Base-by-base conservation (phyloP, 2,113 vertebrate genomes). In the Syngnathus typhle region DNA sequence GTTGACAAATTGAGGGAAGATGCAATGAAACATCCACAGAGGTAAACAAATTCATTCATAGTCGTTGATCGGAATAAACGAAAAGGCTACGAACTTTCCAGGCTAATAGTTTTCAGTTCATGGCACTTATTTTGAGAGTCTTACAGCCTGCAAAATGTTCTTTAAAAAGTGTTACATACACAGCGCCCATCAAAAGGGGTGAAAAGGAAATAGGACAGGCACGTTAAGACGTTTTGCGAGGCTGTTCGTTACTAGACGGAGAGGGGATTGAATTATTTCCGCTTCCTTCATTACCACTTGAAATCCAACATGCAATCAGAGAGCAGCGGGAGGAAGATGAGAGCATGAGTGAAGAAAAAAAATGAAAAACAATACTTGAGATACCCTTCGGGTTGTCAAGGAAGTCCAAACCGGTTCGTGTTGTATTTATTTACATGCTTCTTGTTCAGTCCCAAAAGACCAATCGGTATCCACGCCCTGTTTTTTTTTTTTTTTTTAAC, bases 391-490 rank as follows among this genome's bases (percentile, higher is more conserved):
- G 77, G 44, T 68, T 51, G 56, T 64, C 62, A 62, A 38, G 49
- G 72, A 65, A 41, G 75, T 41, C 68, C 43, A 70, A 82, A 78
- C 65, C 66, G 27, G 54, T 65, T 36, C 70, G 66, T 72, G 49
- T 68, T 62, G 4, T 59, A 52, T 52, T 73, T 59, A 52, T 52
- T 73, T 79, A 18, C 49, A 49, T 16, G 51, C 13, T 23, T 8
- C 19, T 37, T 52, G 43, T 38, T 71, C 62, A 52, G 69, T 56
- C 71, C 67, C 69, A 23, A 65, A 76, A 78, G 63, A 67, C 67
- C 60, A 47, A 64, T 70, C n/a, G n/a, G n/a, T 4, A 11, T 23
- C n/a, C 51, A 37, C 56, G 16, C 56, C 32, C 15, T 2, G 19
- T 38, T 36, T 39, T 18, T 69, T 60, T 74, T 38, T 36, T 39